Evolutionary conservation across 2,888 invertebrate genomes (phyloP), one percentile per base, ranked within the genome.

Genomic region (Archips crataeganus): DNA sequence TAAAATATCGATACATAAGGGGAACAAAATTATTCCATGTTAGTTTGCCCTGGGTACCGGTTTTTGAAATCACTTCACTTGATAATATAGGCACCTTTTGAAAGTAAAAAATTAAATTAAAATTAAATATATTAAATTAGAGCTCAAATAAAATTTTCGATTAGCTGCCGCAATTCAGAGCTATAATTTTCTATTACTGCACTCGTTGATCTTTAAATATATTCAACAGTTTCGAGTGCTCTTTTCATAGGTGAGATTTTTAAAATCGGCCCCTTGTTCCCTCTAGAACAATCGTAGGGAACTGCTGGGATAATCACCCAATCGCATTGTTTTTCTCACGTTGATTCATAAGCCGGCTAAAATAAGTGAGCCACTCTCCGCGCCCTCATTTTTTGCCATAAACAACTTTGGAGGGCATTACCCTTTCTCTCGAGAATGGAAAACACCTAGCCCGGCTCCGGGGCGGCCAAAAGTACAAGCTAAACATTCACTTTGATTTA

Each of bases 381-480:
- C 89, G 93, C 90, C 92, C 94, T 85, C 93, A 93, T 93, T 94
- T 94, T 94, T 94, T 93, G 90, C 93, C 88, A 89, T 92, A 93
- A 94, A 93, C 94, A 93, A 92, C 93, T 92, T 91, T 81, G 80
- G 91, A 92, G 94, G 93, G 91, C 94, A 92, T 90, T 92, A 90
- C 89, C 93, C 94, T 89, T 88, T 84, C 81, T 84, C 83, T 89
- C 90, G 84, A 86, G 82, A 81, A 87, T 84, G 85, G 85, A 87
- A 90, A 90, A 87, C 90, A 90, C 85, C 90, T 92, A 91, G 87
- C 88, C 84, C 79, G 87, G 85, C 86, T 85, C 84, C 84, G 82
- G 87, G 81, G 54, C 49, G 70, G 65, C 85, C 87, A 87, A 69
- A 89, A 86, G 23, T 65, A 51, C 15, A 15, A 51, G 34, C 42